phyloP scores from a whole-genome alignment of 37 sponge, comb jelly and placozoan species.

The Crambe crambe region DNA sequence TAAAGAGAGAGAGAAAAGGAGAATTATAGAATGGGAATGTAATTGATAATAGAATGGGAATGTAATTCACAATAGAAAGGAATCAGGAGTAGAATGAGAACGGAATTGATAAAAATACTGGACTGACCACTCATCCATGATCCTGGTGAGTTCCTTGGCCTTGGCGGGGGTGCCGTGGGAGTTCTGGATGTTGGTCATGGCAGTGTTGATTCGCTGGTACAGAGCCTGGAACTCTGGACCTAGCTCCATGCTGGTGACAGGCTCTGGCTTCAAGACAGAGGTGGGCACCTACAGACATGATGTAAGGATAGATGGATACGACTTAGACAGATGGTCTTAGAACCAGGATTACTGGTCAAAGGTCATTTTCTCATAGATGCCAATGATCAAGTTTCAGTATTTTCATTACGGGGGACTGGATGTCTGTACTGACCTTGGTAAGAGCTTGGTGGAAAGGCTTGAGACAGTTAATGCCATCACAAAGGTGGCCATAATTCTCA shows the following conservation, averaged over 20 bases:
- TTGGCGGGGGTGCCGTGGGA: constrained; percentile 18
- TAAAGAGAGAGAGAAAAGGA: not conserved
- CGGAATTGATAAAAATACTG: not conserved
- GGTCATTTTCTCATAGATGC: too few species aligned
- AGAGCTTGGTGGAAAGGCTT: constrained; percentile 25
- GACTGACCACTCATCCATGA: constrained; percentile 48
- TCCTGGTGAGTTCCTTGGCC: constrained; percentile 28
- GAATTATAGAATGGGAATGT: too few species aligned
- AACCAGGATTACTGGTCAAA: too few species aligned
- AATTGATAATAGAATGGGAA: not conserved
- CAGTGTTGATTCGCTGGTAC: constrained; percentile 20
- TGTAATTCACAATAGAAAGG: not conserved
- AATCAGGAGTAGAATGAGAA: not conserved
- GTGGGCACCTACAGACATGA: not conserved
- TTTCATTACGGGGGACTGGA: too few species aligned
- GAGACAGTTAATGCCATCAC: constrained; percentile 47
- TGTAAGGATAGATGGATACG: not conserved
- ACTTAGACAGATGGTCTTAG: too few species aligned
- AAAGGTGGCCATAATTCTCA: constrained; percentile 17
- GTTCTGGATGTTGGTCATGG: constrained; percentile 27
- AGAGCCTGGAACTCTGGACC: constrained; percentile 32
- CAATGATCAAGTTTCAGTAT: too few species aligned
- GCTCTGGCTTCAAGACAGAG: not conserved
- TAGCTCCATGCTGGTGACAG: not conserved
- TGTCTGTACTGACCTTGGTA: not conserved